Base-by-base conservation (phyloP, 1,140 invertebrate genomes). In the Ditylenchus dipsaci region DNA sequence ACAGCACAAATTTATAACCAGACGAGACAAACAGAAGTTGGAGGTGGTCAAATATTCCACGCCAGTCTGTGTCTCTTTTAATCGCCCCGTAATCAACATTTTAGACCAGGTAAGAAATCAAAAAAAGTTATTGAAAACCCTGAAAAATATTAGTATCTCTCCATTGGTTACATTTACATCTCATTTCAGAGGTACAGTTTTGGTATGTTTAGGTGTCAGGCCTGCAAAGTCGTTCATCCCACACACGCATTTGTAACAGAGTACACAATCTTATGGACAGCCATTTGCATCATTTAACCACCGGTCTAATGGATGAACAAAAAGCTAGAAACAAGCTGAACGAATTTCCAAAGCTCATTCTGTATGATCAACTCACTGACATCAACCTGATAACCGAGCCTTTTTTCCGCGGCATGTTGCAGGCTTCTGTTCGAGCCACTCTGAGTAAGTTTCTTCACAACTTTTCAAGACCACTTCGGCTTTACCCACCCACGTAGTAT, bases 21-120 rank as follows among this genome's bases (percentile, higher is more conserved):
- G 30, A 43, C 23, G 47, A 17, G 62, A 43, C 19, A 75, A 65
- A 26, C 68, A 63, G 19, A 49, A 68, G 13, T 69, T 83, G n/a
- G 82, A 84, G 71, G 75, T 84, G 27, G 80, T 84, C 1, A 84
- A 84, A 68, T 79, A 80, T 59, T 82, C 81, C 30, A 75, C 77
- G 30, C 84, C 83, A 19, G 76, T 76, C 26, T 65, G 77, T 86
- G 87, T 84, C 21, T 83, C 74, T 43, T 63, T 84, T 8, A 84
- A 84, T 75, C 77, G 83, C 7, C 83, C 83, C 9, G 63, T 84
- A 0, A 84, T 84, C 42, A 82, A 80, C 26, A 85, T 84, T 63
- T 64, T 84, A 53, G 83, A 84, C 69, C 80, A 84, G 56, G 72
- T 83, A 0, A 17, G 26, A 19, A 72, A 38, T 11, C 11, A 5